Conservation (phyloP, 2,113 vertebrate species). For the Amphiprion percula region DNA sequence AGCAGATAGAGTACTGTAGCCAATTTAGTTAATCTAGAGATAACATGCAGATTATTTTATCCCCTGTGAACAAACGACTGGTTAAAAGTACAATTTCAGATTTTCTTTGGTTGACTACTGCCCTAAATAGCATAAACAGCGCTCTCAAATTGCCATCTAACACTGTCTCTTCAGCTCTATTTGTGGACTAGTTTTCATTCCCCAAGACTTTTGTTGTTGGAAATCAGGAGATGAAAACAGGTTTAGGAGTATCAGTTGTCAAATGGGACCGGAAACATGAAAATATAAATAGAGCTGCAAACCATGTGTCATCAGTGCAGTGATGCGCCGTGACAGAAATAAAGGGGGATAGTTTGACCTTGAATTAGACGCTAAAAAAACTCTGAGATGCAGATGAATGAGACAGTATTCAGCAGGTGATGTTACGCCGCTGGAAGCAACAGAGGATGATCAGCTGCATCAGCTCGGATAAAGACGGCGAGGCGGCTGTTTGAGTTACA, state of each 20-base stretch:
- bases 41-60: no score
- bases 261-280: background rate
- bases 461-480: background rate
- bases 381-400: background rate
- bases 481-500: slow-evolving; percentile 12
- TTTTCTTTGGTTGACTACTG: no score
- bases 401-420: slow-evolving; percentile 3
- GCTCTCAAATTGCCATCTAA: background rate
- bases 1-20: no score
- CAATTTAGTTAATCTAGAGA: no score
- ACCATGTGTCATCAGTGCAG: background rate
- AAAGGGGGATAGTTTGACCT: background rate
- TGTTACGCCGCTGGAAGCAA: background rate
- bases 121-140: no score
- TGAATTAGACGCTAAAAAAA: background rate
- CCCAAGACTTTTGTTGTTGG: background rate
- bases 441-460: background rate
- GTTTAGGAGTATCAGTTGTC: background rate
- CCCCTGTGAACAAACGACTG: no score
- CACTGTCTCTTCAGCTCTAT: background rate
- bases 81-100: no score
- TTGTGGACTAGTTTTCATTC: background rate
- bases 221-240: slow-evolving; percentile 9
- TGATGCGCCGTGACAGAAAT: background rate
- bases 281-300: background rate